Percentiles rank a stretch among this genome's conserved stretches.
phyloP scores from a whole-genome alignment of 2,113 vertebrate species.

The Lates calcarifer region DNA sequence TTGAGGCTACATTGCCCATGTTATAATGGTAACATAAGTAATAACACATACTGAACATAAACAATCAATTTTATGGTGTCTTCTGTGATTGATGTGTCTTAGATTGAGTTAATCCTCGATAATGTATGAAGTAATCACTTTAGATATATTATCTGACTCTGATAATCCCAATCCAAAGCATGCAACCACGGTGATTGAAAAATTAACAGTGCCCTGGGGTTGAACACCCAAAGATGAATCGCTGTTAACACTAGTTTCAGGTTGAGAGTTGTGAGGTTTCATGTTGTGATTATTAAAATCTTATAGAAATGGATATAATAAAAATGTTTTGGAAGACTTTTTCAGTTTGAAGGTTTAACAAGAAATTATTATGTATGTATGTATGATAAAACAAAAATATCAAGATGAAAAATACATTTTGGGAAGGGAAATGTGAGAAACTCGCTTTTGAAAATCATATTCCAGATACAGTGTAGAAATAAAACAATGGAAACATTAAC shows the following conservation, averaged over 20 bases:
- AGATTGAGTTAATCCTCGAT: neutral
- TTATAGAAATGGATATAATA: neutral
- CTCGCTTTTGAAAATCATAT: neutral
- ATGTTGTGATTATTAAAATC: neutral
- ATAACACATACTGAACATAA: neutral
- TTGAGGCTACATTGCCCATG: too few species aligned
- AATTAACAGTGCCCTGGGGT: neutral
- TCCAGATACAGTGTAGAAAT: neutral
- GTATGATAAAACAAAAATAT: neutral
- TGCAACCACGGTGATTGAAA: neutral
- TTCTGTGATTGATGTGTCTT: neutral
- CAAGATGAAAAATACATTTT: neutral
- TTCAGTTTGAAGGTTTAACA: neutral
- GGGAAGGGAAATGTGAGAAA: neutral
- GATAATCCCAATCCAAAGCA: neutral
- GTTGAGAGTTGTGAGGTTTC: neutral
- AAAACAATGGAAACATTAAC: slow-evolving; percentile 15
- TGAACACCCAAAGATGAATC: slow-evolving; percentile 6
- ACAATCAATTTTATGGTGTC: neutral
- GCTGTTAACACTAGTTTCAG: neutral
- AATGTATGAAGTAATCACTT: neutral
- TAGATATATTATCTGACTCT: neutral
- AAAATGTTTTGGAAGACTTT: too few species aligned
- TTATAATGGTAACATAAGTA: too few species aligned
- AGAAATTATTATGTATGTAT: neutral